phyloP scores from a whole-genome alignment of 2,888 invertebrate genomes.

The Chymomyza caudatula region DNA sequence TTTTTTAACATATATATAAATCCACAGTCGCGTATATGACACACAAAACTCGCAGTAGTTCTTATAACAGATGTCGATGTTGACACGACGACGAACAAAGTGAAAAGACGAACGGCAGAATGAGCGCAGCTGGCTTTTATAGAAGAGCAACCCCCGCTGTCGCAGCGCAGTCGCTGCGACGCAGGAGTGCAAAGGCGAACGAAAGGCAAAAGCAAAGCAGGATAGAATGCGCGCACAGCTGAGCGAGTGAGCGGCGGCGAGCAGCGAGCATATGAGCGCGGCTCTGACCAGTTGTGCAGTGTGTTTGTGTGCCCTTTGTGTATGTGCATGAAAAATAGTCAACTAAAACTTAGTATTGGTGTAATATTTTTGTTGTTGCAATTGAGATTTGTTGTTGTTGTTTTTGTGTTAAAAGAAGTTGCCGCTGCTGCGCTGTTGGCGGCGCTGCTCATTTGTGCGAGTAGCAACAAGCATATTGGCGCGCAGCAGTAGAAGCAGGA shows the following conservation, averaged over 20 bases:
- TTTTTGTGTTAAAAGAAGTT: conserved; percentile 1
- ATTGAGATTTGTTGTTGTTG: neutral
- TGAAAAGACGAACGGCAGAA: conserved; percentile 42
- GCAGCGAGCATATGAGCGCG: neutral
- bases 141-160: conserved; percentile 22
- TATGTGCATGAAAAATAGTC: neutral
- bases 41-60: conserved; percentile 41
- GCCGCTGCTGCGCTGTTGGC: conserved; percentile 21
- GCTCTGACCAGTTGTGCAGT: neutral
- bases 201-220: neutral
- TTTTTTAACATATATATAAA: conserved; percentile 22
- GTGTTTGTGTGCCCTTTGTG: neutral
- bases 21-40: conserved; percentile 18
- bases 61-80: conserved; percentile 59
- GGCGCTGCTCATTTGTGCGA: conserved; percentile 54
- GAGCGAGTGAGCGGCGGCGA: conserved; percentile 15
- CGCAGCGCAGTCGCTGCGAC: conserved; percentile 33
- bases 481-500: conserved; percentile 11
- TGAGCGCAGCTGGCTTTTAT: conserved; percentile 57
- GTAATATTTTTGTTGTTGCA: conserved; percentile 21
- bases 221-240: conserved; percentile 27
- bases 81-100: conserved; percentile 57
- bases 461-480: conserved; percentile 39
- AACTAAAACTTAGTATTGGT: conserved; percentile 18
- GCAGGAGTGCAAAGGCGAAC: neutral